Evolutionary conservation across 2,113 vertebrate genomes (phyloP).

Genomic region (Carassius carassius): DNA sequence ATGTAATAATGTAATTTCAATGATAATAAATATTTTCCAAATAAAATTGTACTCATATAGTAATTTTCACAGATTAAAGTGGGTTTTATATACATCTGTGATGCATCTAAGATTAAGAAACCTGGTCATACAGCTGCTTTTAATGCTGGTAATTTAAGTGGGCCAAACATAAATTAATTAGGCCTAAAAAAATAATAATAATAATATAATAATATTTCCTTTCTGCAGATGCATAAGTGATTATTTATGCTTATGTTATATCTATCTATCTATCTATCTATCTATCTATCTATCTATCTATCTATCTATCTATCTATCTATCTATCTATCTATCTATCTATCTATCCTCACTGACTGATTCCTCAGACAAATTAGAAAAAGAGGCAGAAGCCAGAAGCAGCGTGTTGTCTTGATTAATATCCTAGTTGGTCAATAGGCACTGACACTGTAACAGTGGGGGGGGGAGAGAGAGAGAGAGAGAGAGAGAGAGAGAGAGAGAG

Average conservation of each 20-base stretch:
- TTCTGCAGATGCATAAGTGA: not conserved
- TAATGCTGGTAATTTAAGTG: not conserved
- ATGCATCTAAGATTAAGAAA: not conserved
- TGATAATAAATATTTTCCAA: not conserved
- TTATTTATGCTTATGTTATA: not conserved
- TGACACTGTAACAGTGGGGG: constrained; percentile 39
- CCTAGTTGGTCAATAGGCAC: constrained; percentile 57
- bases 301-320: not conserved
- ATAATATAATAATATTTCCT: not conserved
- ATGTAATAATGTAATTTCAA: not conserved
- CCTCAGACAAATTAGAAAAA: not conserved
- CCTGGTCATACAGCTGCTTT: not conserved
- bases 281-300: not conserved
- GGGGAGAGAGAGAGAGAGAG: constrained; percentile 26
- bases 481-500: constrained; percentile 39
- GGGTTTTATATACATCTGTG: not conserved
- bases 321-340: not conserved
- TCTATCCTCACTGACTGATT: not conserved
- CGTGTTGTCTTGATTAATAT: constrained; percentile 61
- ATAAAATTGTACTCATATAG: not conserved
- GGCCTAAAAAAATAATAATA: too few relatives aligned
- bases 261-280: not conserved
- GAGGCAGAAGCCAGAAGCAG: constrained; percentile 27
- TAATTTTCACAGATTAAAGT: not conserved
- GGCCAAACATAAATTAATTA: constrained; percentile 13